Conservation (phyloP, 1,140 invertebrate species). For the Periplaneta americana region DNA sequence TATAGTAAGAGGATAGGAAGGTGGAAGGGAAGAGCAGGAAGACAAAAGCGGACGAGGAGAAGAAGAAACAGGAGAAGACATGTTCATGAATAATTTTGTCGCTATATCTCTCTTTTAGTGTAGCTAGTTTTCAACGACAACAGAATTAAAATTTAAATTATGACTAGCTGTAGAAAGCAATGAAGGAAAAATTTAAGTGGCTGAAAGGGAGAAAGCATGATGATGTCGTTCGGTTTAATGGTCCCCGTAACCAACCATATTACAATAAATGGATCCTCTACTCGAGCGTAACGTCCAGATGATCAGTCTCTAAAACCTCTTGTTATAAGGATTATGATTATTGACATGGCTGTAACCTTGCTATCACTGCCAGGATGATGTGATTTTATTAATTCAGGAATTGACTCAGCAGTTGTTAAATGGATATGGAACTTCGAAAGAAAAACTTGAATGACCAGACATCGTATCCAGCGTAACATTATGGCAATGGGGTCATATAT, state of each 20-base stretch:
- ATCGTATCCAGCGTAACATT: background rate
- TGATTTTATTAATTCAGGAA: background rate
- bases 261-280: background rate
- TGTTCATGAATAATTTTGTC: too few species aligned
- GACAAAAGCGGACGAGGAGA: too few species aligned
- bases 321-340: background rate
- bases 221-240: background rate
- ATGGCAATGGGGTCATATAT: background rate
- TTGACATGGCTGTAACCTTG: background rate
- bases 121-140: too few species aligned
- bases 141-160: too few species aligned
- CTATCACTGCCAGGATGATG: background rate
- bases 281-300: background rate
- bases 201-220: background rate
- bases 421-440: background rate
- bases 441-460: background rate
- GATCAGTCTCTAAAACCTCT: background rate
- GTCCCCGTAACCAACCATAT: background rate
- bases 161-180: background rate
- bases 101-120: too few species aligned
- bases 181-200: background rate
- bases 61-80: too few species aligned
- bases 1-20: too few species aligned
- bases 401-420: background rate
- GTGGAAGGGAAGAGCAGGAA: too few species aligned